Percentiles rank a stretch among this genome's conserved stretches.
Evolutionary conservation across 2,888 invertebrate species (phyloP).

Genomic region (Hemaris fuciformis): DNA sequence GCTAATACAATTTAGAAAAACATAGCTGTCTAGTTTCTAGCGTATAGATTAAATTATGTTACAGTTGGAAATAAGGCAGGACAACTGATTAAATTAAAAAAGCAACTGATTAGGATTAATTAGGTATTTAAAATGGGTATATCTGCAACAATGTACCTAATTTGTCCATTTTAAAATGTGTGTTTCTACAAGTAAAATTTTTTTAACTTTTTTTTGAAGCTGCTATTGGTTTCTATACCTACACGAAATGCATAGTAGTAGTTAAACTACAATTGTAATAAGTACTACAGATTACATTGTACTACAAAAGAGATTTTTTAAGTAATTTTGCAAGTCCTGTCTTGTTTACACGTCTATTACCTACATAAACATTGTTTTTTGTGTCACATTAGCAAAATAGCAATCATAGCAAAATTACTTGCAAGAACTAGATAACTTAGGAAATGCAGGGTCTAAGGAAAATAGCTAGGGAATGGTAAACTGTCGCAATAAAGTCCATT

Average conservation of each 20-base stretch:
- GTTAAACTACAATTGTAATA: too few relatives aligned
- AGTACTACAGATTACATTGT: too few relatives aligned
- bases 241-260: too few relatives aligned
- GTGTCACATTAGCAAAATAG: not conserved
- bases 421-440: conserved; percentile 12
- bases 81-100: too few relatives aligned
- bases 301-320: too few relatives aligned
- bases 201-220: too few relatives aligned
- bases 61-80: not conserved
- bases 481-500: not conserved
- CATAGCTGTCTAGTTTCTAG: not conserved
- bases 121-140: too few relatives aligned
- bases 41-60: not conserved
- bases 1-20: not conserved
- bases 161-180: too few relatives aligned
- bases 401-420: not conserved
- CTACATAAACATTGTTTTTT: not conserved
- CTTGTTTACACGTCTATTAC: not conserved
- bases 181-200: too few relatives aligned
- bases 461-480: not conserved
- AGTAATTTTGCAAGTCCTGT: not conserved
- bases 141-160: too few relatives aligned
- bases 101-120: too few relatives aligned
- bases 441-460: conserved; percentile 24
- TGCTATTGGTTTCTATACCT: too few relatives aligned